Base-by-base conservation (phyloP, 2,888 invertebrate genomes). In the Amitus sp. region DNA sequence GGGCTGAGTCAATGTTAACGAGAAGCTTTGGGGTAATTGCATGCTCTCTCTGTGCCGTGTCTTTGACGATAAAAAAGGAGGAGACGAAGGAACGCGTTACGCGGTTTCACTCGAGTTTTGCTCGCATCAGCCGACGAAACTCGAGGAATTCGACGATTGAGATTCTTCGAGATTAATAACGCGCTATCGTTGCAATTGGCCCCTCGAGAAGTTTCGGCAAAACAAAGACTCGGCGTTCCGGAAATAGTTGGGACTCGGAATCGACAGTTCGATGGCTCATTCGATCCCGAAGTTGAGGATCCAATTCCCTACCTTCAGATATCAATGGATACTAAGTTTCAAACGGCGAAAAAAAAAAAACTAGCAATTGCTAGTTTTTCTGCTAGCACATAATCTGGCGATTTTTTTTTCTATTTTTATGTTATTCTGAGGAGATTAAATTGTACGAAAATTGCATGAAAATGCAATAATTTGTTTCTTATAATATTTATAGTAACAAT, bases 11-110 rank as follows among this genome's bases (percentile, higher is more conserved):
- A 42, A 42, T 42, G 42, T 42, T 42, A 42, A 42, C 42, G 42
- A 42, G 42, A 42, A 42, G 37, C 42, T 12, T 20, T 10, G 42
- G n/a, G 20, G 42, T 42, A 42, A 42, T 42, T 20, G 42, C 42
- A 34, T 34, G 20, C 42, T 42, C 42, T 42, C 42, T 20, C 13
- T 42, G 19, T 13, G 19, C 39, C 4, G 2, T 10, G 17, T 18
- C 17, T 18, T 39, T 39, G 3, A 4, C 13, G 39, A 7, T 10
- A 34, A 34, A 34, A 9, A 34, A 34, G 13, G 34, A 9, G 4
- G 13, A 34, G 3, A 34, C 28, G 7, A 23, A 23, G 4, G 23
- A 23, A 23, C 3, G 7, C 23, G 23, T 7, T 7, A 5, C 23
- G 23, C 7, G 23, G 23, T 23, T 23, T 23, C 23, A 7, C 4